Conservation (phyloP, 2,797 vertebrate genomes). For the Acipenser oxyrinchus region DNA sequence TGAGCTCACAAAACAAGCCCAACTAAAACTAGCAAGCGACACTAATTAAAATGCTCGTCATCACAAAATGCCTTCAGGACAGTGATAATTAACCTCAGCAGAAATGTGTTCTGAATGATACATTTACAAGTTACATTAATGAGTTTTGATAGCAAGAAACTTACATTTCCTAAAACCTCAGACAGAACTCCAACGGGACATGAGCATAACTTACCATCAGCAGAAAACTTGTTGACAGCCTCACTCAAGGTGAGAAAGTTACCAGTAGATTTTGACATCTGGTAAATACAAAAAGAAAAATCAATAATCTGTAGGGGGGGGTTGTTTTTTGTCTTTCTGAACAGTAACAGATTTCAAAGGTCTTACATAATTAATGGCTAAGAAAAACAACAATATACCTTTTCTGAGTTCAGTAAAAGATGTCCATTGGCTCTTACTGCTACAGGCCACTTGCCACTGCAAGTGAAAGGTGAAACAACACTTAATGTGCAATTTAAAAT, state of each 20-base stretch:
- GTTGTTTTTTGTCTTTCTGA: too few species aligned
- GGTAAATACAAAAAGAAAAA: constrained; percentile 19
- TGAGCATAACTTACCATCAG: constrained; percentile 71
- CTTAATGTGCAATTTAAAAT: neutral
- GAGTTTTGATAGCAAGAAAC: constrained; percentile 11
- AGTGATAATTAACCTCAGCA: neutral
- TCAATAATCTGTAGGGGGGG: too few species aligned
- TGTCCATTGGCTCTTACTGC: constrained; percentile 92
- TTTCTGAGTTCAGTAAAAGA: constrained; percentile 95
- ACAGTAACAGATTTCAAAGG: neutral
- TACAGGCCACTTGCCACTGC: constrained; percentile 86
- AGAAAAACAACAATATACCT: constrained; percentile 53
- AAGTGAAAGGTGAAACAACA: constrained; percentile 7
- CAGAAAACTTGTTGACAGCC: constrained; percentile 88
- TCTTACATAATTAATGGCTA: neutral
- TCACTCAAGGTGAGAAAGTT: constrained; percentile 89
- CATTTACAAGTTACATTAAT: neutral
- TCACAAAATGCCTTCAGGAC: neutral
- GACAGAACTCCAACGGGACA: neutral
- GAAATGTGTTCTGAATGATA: neutral
- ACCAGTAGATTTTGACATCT: constrained; percentile 99
- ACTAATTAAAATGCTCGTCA: neutral
- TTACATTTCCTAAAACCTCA: constrained; percentile 43
- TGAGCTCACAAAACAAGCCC: neutral
- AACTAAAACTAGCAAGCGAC: neutral